Conservation (phyloP, 2,888 invertebrate genomes). For the Yponomeuta sedellus region DNA sequence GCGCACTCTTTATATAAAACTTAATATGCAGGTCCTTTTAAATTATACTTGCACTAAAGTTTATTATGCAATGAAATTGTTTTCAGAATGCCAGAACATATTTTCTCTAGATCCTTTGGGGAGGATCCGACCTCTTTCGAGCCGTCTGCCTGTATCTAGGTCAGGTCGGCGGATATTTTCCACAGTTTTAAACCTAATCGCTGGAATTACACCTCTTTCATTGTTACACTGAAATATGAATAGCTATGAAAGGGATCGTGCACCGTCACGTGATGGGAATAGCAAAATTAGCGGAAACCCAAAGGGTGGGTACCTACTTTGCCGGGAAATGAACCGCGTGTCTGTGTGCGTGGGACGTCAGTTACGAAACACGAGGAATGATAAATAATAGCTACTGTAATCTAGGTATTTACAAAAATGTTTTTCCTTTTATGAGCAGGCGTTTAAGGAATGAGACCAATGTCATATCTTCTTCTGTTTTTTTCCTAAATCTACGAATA, state of each 20-base stretch:
- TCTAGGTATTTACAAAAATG: no score
- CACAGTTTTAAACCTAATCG: not conserved
- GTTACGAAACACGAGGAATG: no score
- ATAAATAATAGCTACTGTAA: no score
- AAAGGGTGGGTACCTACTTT: not conserved
- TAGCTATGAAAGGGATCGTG: constrained; percentile 38
- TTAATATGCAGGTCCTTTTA: no score
- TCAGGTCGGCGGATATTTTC: constrained; percentile 4
- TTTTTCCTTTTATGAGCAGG: no score
- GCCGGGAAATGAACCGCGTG: not conserved
- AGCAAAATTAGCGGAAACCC: constrained; percentile 51
- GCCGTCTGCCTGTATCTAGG: constrained; percentile 4
- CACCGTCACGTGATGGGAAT: constrained; percentile 49
- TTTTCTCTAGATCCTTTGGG: not conserved
- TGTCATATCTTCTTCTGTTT: no score
- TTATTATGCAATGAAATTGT: not conserved
- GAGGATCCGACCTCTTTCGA: constrained; percentile 1
- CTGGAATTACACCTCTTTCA: constrained; percentile 12
- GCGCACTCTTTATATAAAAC: no score
- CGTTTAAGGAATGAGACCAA: no score
- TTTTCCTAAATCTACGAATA: no score
- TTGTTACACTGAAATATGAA: constrained; percentile 12
- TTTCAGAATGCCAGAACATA: not conserved
- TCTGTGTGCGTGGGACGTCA: no score
- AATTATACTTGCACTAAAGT: no score